Evolutionary conservation across 2,797 vertebrate genomes (phyloP), one percentile per base, ranked within the genome.

Genomic region (Carapus acus): DNA sequence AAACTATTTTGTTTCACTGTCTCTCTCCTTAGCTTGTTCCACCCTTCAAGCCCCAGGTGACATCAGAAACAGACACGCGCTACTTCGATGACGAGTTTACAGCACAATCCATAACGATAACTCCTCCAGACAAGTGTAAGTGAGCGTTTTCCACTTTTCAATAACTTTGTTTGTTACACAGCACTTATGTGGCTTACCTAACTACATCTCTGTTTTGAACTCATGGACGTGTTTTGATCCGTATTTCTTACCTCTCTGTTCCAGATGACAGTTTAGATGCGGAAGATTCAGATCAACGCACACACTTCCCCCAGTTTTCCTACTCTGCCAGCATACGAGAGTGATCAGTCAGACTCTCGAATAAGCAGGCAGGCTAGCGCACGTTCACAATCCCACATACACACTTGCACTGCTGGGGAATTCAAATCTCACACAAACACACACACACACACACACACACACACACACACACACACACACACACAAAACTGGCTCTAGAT

Each of bases 11-110:
- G 36, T 17, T 45, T 22, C n/a, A 0, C 8, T 20, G 17, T 8
- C 1, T 15, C 9, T 53, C 42, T 48, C 46, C 57, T 54, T 65
- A 97, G 94, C 90, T 97, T 41, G 69, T 85, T 54, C 94, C 94
- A 0, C 94, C 93, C 0, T 96, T 96, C 83, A 94, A 94, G 68
- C 94, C 94, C 56, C 93, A 97, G 59, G 94, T 96, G 49, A 96
- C 93, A 0, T 96, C 94, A 0, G 94, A 96, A 82, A 91, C 92
- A 0, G 94, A 97, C 79, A 97, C 94, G 0, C 88, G 94, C 54
- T 96, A 97, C 75, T 97, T 97, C 2, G 94, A 97, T 0, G 94
- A 96, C 0, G 94, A 96, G 69, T 96, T 97, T 88, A 96, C 94
- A 0, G 92, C 93, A 47, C 93, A 96, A 75, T 89, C 90, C 47